Conservation (phyloP, 2,888 invertebrate species). For the Eupeodes luniger region DNA sequence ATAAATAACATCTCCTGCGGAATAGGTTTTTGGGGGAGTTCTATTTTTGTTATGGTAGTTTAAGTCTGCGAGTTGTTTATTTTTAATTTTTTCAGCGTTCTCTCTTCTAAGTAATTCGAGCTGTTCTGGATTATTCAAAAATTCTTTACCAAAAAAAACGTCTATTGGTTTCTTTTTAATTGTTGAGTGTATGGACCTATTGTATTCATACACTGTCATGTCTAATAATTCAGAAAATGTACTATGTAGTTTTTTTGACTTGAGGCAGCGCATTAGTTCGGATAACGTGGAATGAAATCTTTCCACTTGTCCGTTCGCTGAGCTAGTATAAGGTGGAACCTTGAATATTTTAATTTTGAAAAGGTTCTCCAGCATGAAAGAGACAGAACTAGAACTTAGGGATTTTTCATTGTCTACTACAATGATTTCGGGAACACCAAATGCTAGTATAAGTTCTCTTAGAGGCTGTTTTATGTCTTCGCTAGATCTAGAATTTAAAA, state of each 20-base stretch:
- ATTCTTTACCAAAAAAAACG: no score
- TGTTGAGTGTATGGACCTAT: no score
- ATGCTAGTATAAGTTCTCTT: slow-evolving; percentile 29
- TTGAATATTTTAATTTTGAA: slow-evolving; percentile 42
- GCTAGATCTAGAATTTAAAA: slow-evolving; percentile 24
- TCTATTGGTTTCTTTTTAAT: slow-evolving; percentile 19
- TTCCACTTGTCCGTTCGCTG: slow-evolving; percentile 63
- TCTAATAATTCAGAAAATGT: slow-evolving; percentile 51
- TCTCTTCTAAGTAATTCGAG: no score
- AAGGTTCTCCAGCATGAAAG: slow-evolving; percentile 38
- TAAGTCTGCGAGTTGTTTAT: no score
- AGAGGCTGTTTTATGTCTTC: slow-evolving; percentile 29
- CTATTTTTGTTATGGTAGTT: no score
- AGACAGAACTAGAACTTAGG: no score
- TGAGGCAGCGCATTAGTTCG: slow-evolving; percentile 58
- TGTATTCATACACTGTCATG: slow-evolving; percentile 27
- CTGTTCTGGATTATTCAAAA: no score
- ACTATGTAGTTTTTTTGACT: slow-evolving; percentile 25
- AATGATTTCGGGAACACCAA: slow-evolving; percentile 41
- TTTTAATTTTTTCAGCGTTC: no score
- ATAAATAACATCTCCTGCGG: no score
- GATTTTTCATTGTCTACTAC: slow-evolving; percentile 42
- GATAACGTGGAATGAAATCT: slow-evolving; percentile 60
- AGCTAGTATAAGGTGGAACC: slow-evolving; percentile 45
- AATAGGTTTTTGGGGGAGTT: no score